Percentiles rank a stretch among this genome's conserved stretches.
Conservation (phyloP, 2,113 vertebrate genomes). For the Paratilapia polleni region DNA sequence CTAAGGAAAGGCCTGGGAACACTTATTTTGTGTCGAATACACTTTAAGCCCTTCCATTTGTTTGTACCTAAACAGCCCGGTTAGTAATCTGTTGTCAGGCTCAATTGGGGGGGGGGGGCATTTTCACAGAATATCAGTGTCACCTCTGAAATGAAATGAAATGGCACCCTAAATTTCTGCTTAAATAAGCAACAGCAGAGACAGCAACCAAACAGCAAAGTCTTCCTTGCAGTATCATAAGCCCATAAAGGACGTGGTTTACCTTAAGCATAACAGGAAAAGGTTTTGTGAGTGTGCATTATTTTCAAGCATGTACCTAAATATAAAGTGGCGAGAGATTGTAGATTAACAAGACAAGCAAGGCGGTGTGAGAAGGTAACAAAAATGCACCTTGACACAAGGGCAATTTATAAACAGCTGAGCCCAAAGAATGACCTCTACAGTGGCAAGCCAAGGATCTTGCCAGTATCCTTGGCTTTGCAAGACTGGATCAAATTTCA, state of each 20-base stretch:
- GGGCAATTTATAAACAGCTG: slow-evolving; percentile 1
- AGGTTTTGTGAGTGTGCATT: not conserved
- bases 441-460: slow-evolving; percentile 6
- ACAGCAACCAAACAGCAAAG: slow-evolving; percentile 54
- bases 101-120: not conserved
- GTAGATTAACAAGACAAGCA: slow-evolving; percentile 27
- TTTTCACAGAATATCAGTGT: slow-evolving; percentile 7
- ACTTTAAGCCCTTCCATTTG: slow-evolving; percentile 46
- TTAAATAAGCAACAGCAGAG: slow-evolving; percentile 11
- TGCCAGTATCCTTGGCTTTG: not conserved
- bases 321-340: slow-evolving; percentile 39
- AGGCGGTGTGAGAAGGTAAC: not conserved
- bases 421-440: slow-evolving; percentile 70
- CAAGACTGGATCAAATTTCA: slow-evolving; percentile 17
- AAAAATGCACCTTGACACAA: slow-evolving; percentile 50
- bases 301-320: not conserved
- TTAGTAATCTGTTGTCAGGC: slow-evolving; percentile 24
- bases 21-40: slow-evolving; percentile 39
- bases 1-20: not conserved
- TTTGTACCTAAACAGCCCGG: slow-evolving; percentile 58
- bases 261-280: not conserved
- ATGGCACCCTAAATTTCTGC: slow-evolving; percentile 5
- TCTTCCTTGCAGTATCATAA: slow-evolving; percentile 42
- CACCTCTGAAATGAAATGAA: not conserved
- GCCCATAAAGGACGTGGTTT: slow-evolving; percentile 8